Base-by-base conservation (phyloP, 2,888 invertebrate species). In the Maniola hyperantus region DNA sequence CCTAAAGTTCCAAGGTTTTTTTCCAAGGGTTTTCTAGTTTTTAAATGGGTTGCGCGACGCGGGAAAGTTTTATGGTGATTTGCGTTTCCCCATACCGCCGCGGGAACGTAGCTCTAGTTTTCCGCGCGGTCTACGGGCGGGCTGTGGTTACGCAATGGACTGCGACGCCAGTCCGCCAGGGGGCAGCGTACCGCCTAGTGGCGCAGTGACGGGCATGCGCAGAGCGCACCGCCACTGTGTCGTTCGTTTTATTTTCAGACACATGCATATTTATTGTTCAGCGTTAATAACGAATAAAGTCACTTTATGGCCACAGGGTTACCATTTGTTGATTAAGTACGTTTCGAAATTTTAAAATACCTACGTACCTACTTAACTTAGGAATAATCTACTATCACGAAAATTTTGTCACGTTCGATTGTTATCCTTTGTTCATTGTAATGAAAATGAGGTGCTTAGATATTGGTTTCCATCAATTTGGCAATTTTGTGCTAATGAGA, bases 181-280 rank as follows among this genome's bases (percentile, higher is more conserved):
- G 91, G 91, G 91, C 89, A 89, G 85, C 87, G 87, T 85, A 84
- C 80, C 78, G 83, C 79, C 82, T 76, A 87, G 89, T 91, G 92
- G 92, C 91, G 92, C 92, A 92, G 89, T 91, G 91, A 79, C 91
- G 88, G 78, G 92, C 92, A 90, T 92, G 92, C 92, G 92, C 90
- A 86, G 77, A 87, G 11, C 54, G 36, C 69, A 53, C 66, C 65
- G 54, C 59, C 59, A 55, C 65, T 58, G 67, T 72, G 54, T 72
- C 71, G 71, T 71, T 69, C 71, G 66, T 69, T 71, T 61, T 72
- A 69, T 71, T 72, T 72, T 71, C 60, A 68, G 69, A 63, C 60
- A 69, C 71, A 64, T 72, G 67, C 62, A 68, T 72, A 69, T 68
- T 68, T 66, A 68, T 68, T 66, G 61, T 66, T 53, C 51, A 13